These are phyloP conservation scores for Falcaria lacertinaria DNA, from an alignment of 2,888 invertebrate species.

Conservation along the genomic window DNA sequence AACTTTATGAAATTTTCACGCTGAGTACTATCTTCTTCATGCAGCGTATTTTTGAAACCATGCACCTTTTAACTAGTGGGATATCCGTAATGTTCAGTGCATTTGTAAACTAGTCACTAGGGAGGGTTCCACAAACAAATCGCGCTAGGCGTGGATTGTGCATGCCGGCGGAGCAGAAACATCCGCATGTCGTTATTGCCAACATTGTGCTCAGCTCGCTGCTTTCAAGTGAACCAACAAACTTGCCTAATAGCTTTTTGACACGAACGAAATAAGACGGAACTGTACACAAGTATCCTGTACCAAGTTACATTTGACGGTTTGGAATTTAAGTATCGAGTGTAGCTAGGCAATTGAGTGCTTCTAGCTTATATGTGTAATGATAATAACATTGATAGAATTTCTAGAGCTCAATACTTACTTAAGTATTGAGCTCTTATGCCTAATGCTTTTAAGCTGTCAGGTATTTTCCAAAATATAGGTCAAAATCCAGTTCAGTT, in stretches of 20 bases:
- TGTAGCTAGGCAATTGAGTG: too few species aligned
- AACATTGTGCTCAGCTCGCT: slow-evolving; percentile 3
- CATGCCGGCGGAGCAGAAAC: neutral
- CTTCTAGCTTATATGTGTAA: too few species aligned
- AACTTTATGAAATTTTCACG: too few species aligned
- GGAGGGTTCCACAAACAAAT: neutral
- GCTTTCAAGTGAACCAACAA: slow-evolving; percentile 4
- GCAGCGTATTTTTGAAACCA: too few species aligned
- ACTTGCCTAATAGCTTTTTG: slow-evolving; percentile 7
- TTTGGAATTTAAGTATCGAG: too few species aligned
- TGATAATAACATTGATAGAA: too few species aligned
- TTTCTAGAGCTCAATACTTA: neutral
- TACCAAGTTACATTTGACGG: too few species aligned
- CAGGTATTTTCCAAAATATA: neutral
- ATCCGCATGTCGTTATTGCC: slow-evolving; percentile 3
- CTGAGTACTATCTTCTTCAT: too few species aligned
- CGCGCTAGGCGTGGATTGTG: neutral
- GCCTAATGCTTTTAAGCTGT: too few species aligned
- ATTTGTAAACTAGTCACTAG: neutral
- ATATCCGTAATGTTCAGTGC: neutral
- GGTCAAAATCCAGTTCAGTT: slow-evolving; percentile 44
- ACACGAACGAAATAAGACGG: neutral
- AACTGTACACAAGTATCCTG: neutral
- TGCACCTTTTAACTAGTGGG: neutral
- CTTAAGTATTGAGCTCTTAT: too few species aligned